phyloP scores from a whole-genome alignment of 1,140 invertebrate species.

The Oscheius sp. region DNA sequence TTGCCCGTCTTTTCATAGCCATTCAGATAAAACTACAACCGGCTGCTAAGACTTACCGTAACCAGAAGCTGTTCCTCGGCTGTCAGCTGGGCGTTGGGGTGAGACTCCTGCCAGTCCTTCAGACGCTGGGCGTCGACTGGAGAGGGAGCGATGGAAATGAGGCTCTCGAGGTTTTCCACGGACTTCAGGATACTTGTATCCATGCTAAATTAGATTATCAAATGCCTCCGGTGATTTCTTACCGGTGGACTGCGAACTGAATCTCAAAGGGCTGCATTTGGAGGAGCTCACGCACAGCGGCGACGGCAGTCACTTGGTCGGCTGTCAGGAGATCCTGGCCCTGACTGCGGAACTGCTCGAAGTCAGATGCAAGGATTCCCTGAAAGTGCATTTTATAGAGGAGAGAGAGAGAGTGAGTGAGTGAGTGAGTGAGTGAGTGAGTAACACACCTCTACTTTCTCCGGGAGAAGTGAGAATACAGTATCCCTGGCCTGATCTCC shows the following conservation, averaged over 20 bases:
- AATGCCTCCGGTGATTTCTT: neutral
- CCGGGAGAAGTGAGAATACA: conserved; percentile 11
- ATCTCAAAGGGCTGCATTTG: conserved; percentile 29
- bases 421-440: no score
- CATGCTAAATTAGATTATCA: neutral
- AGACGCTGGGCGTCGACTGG: conserved; percentile 14
- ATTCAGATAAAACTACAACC: neutral
- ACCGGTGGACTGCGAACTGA: conserved; percentile 20
- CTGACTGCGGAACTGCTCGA: neutral
- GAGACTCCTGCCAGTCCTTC: neutral
- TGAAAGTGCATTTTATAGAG: conserved; percentile 6
- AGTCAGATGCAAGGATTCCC: conserved; percentile 12
- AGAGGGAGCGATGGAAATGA: conserved; percentile 16
- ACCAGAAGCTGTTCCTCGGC: conserved; percentile 7
- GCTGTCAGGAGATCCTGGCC: conserved; percentile 13
- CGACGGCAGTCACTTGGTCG: conserved; percentile 12
- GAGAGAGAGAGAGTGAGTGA: neutral
- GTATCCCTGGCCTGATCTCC: conserved; percentile 32
- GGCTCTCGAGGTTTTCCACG: neutral
- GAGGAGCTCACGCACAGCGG: conserved; percentile 23
- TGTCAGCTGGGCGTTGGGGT: neutral
- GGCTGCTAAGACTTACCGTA: neutral
- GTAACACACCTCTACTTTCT: neutral
- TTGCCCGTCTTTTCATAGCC: neutral
- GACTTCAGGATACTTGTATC: neutral